These are phyloP conservation scores for Latheticus oryzae DNA, from an alignment of 2,888 invertebrate genomes.

Conservation along the genomic window DNA sequence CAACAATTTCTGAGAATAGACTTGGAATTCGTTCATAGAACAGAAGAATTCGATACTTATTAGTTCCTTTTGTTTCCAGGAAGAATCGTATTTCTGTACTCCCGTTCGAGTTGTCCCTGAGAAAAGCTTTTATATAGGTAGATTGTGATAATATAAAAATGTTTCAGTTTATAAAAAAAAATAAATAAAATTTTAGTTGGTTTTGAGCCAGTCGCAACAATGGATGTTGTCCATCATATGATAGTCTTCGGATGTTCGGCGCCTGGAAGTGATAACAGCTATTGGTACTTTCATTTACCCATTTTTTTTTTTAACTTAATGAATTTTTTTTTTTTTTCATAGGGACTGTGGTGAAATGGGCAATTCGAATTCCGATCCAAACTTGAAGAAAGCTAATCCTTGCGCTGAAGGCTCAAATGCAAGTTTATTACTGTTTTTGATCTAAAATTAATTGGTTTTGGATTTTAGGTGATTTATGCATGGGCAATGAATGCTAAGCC, in stretches of 20 bases:
- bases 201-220: constrained; percentile 91
- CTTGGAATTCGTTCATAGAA: too few relatives aligned
- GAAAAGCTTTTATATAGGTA: constrained; percentile 86
- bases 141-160: constrained; percentile 48
- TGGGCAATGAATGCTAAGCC: constrained; percentile 94
- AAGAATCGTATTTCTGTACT: constrained; percentile 92
- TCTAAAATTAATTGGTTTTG: not conserved
- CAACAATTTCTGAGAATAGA: too few relatives aligned
- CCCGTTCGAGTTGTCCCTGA: constrained; percentile 84
- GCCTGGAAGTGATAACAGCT: constrained; percentile 77
- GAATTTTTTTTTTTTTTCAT: constrained; percentile 45
- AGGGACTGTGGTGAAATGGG: constrained; percentile 97
- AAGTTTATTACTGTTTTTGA: constrained; percentile 43
- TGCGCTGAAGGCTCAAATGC: constrained; percentile 82
- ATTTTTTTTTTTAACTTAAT: constrained; percentile 6
- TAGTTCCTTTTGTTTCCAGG: constrained; percentile 69
- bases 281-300: too few relatives aligned
- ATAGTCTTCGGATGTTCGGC: constrained; percentile 88
- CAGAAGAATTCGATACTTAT: too few relatives aligned
- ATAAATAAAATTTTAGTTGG: constrained; percentile 74
- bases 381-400: constrained; percentile 73
- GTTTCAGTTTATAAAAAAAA: not conserved
- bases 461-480: constrained; percentile 84
- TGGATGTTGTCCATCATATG: constrained; percentile 94
- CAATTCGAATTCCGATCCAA: constrained; percentile 63